Conservation (phyloP, 2,113 vertebrate genomes). For the Antechinus stuartii region DNA sequence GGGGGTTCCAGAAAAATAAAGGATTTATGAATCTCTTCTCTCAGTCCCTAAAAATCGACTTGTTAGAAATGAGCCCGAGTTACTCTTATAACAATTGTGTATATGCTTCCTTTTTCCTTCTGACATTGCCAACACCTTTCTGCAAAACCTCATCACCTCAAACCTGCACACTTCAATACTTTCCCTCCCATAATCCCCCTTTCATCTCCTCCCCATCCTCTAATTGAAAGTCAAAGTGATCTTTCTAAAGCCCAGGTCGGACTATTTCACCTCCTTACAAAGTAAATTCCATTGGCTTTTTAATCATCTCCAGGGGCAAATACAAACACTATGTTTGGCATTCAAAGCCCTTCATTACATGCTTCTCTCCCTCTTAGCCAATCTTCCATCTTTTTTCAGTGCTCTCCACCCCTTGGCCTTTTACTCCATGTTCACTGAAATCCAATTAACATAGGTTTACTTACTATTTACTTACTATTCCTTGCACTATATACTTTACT, state of each 20-base stretch:
- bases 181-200: neutral
- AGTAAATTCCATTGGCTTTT: neutral
- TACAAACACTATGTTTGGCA: neutral
- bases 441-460: neutral
- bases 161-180: neutral
- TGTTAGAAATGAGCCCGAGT: neutral
- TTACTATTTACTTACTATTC: neutral
- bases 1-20: neutral
- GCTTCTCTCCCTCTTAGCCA: neutral
- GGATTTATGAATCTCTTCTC: neutral
- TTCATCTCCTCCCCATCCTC: neutral
- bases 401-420: too few species aligned
- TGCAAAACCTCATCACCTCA: neutral
- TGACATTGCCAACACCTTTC: neutral
- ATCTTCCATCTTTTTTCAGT: neutral
- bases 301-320: neutral
- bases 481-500: neutral
- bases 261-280: neutral
- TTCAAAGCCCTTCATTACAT: neutral
- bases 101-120: neutral
- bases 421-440: neutral
- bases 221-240: neutral
- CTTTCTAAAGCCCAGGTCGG: neutral
- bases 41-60: neutral
- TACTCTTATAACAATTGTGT: neutral